These are phyloP conservation scores for Kradibia gibbosae DNA, from an alignment of 1,140 invertebrate species.

Conservation along the genomic window DNA sequence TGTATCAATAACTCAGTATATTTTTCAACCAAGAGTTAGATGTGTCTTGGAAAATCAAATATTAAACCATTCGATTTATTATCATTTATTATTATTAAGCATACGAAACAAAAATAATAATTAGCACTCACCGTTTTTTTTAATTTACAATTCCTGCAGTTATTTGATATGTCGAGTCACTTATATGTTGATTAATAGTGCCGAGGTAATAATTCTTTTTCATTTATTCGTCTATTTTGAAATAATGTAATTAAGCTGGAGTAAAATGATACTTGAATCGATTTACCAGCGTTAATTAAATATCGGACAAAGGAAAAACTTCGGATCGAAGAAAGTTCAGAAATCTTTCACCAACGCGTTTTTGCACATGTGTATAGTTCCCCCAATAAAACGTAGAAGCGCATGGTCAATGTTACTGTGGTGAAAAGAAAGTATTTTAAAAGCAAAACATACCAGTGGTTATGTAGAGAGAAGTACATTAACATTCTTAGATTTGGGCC, in stretches of 20 bases:
- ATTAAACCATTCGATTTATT: background rate
- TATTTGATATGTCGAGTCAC: too few relatives aligned
- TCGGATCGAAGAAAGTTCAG: background rate
- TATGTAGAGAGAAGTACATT: background rate
- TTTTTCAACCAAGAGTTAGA: background rate
- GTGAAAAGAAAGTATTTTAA: constrained; percentile 36
- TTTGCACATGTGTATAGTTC: background rate
- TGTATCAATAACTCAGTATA: background rate
- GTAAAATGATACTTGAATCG: background rate
- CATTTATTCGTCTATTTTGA: background rate
- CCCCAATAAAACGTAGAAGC: background rate
- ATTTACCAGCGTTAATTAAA: background rate
- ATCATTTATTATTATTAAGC: background rate
- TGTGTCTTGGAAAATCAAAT: background rate
- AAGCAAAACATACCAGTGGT: background rate
- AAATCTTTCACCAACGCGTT: background rate
- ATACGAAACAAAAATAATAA: background rate
- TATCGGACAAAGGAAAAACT: background rate
- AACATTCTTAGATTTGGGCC: background rate
- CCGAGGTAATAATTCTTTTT: background rate
- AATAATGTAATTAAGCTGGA: background rate
- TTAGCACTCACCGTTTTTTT: background rate
- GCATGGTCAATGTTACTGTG: background rate
- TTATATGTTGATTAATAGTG: too few relatives aligned
- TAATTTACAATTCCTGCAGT: too few relatives aligned